These are phyloP conservation scores for Sebastes itinus DNA, from an alignment of 2,797 vertebrate species.

Conservation along the genomic window DNA sequence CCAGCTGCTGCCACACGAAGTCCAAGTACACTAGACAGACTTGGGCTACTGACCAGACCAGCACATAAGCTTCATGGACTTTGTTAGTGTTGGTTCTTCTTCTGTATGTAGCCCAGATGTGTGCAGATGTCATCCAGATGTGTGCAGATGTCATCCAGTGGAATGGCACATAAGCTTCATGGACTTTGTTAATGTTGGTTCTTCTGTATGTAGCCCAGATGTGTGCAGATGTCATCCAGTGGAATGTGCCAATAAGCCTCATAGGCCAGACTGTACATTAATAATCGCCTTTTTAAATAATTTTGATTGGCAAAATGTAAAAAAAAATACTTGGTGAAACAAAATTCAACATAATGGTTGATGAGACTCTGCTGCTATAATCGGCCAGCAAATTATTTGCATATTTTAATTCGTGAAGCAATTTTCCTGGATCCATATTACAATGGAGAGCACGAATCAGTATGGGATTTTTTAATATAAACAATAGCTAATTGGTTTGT, in stretches of 20 bases:
- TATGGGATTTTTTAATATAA: background rate
- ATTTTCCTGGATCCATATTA: background rate
- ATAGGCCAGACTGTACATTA: conserved; percentile 13
- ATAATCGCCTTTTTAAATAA: background rate
- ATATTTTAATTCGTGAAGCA: background rate
- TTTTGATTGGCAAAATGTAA: background rate
- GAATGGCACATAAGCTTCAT: background rate
- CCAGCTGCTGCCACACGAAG: conserved; percentile 92
- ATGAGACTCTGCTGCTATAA: background rate
- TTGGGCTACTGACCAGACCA: conserved; percentile 56
- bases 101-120: conserved; percentile 43
- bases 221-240: background rate
- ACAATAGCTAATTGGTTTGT: background rate
- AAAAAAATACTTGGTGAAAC: conserved; percentile 1
- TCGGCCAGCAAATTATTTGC: background rate
- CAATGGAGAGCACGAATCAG: background rate
- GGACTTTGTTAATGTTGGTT: conserved; percentile 36
- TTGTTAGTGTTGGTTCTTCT: conserved; percentile 29
- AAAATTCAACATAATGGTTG: background rate
- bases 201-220: conserved; percentile 35
- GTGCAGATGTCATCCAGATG: background rate
- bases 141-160: too few relatives aligned
- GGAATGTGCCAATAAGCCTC: conserved; percentile 11
- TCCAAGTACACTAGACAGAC: conserved; percentile 87
- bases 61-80: conserved; percentile 59